These are phyloP conservation scores for Acanthopagrus latus DNA, from an alignment of 2,797 vertebrate genomes.

Conservation along the genomic window DNA sequence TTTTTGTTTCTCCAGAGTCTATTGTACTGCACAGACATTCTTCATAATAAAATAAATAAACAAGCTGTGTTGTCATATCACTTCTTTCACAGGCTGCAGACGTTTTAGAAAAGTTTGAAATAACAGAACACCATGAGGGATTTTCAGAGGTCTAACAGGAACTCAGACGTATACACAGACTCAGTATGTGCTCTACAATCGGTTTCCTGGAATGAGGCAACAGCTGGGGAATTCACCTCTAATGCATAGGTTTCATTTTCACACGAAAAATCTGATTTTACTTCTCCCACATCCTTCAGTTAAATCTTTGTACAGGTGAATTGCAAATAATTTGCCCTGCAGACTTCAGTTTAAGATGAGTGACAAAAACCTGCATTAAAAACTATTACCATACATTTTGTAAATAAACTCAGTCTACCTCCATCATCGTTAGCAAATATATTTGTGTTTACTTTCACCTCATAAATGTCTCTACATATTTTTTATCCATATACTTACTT, in stretches of 20 bases:
- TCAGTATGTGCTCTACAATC: conserved; percentile 59
- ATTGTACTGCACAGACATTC: conserved; percentile 75
- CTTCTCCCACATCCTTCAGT: conserved; percentile 67
- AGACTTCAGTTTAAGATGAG: not conserved
- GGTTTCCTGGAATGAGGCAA: conserved; percentile 86
- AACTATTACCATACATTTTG: too few species aligned
- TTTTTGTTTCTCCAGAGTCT: conserved; percentile 75
- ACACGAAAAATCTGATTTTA: conserved; percentile 78
- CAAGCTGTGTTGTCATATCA: conserved; percentile 15
- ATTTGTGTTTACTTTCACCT: not conserved
- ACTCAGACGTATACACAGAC: conserved; percentile 56
- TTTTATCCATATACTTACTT: not conserved
- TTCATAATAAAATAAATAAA: conserved; percentile 81
- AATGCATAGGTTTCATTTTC: conserved; percentile 86
- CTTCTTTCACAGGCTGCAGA: not conserved
- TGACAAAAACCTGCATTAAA: not conserved
- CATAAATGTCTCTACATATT: not conserved
- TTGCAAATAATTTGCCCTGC: conserved; percentile 33
- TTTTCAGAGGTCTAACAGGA: conserved; percentile 76
- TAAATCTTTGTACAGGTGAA: conserved; percentile 58
- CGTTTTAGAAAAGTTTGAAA: not conserved
- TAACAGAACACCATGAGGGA: conserved; percentile 57
- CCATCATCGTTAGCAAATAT: not conserved
- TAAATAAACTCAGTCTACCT: not conserved
- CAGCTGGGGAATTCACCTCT: conserved; percentile 84